Conservation (phyloP, 2,888 invertebrate genomes). For the Tromatobia lineatoria region DNA sequence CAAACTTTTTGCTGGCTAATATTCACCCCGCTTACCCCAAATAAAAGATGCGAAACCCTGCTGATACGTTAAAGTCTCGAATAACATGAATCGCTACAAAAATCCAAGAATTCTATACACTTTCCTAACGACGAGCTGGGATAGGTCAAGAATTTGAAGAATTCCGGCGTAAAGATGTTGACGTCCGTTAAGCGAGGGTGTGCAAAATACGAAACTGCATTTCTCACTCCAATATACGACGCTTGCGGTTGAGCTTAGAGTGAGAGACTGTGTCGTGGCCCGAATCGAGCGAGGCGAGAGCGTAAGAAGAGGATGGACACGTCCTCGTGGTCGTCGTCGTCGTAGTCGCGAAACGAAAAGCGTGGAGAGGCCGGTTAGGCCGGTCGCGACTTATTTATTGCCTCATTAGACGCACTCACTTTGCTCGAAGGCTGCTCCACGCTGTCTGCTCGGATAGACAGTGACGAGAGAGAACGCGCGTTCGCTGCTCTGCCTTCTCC, state of each 20-base stretch:
- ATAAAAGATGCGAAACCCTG: too few species aligned
- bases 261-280: neutral
- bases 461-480: constrained; percentile 80
- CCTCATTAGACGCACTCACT: constrained; percentile 85
- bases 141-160: constrained; percentile 16
- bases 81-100: neutral
- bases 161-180: constrained; percentile 16
- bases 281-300: constrained; percentile 74
- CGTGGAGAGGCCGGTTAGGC: constrained; percentile 84
- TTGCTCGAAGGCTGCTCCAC: constrained; percentile 84
- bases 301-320: constrained; percentile 79
- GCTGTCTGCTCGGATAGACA: constrained; percentile 85
- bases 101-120: neutral
- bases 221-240: constrained; percentile 32
- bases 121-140: constrained; percentile 4
- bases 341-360: constrained; percentile 79
- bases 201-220: constrained; percentile 33
- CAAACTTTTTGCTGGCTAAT: too few species aligned
- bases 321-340: constrained; percentile 79
- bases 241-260: constrained; percentile 26
- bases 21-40: neutral
- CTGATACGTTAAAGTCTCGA: neutral
- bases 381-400: constrained; percentile 85
- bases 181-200: constrained; percentile 12
- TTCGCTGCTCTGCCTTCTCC: constrained; percentile 20